These are phyloP conservation scores for Cinara cedri DNA, from an alignment of 2,888 invertebrate genomes.

Conservation along the genomic window DNA sequence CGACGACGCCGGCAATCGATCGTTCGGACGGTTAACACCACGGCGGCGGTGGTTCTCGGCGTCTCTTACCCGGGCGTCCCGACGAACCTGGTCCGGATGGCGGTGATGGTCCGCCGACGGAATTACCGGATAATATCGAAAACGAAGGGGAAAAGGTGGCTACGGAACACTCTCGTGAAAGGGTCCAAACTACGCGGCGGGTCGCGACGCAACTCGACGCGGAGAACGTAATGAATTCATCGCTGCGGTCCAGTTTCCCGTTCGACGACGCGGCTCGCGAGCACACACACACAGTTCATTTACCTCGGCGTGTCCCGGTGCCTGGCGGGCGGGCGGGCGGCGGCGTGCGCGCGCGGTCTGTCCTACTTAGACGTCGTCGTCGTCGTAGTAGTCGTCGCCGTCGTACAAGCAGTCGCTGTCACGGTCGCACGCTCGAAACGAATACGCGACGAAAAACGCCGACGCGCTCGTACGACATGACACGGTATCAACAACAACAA, in stretches of 20 bases:
- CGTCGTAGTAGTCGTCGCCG: not conserved
- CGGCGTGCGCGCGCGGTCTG: conserved; percentile 46
- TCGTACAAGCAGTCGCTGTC: not conserved
- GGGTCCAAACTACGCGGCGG: not conserved
- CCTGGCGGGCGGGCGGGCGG: conserved; percentile 1
- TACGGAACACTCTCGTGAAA: conserved; percentile 1
- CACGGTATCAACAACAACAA: not conserved
- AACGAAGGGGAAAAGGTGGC: not conserved
- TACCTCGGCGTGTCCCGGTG: conserved; percentile 47
- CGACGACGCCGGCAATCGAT: too few relatives aligned
- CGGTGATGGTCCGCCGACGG: not conserved
- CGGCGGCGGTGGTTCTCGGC: too few relatives aligned
- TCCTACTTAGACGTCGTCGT: conserved; percentile 48
- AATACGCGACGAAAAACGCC: conserved; percentile 5
- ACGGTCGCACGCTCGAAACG: conserved; percentile 15
- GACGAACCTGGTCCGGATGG: not conserved
- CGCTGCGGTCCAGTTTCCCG: conserved; percentile 46
- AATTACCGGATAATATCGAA: not conserved
- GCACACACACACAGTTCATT: conserved; percentile 43
- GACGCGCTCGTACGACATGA: too few relatives aligned
- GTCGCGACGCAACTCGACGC: not conserved
- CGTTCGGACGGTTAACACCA: too few relatives aligned
- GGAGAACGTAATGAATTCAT: conserved; percentile 42
- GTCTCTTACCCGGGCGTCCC: not conserved
- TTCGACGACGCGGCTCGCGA: conserved; percentile 2